Evolutionary conservation across 2,113 vertebrate genomes (phyloP).

Genomic region (Piaya cayana): DNA sequence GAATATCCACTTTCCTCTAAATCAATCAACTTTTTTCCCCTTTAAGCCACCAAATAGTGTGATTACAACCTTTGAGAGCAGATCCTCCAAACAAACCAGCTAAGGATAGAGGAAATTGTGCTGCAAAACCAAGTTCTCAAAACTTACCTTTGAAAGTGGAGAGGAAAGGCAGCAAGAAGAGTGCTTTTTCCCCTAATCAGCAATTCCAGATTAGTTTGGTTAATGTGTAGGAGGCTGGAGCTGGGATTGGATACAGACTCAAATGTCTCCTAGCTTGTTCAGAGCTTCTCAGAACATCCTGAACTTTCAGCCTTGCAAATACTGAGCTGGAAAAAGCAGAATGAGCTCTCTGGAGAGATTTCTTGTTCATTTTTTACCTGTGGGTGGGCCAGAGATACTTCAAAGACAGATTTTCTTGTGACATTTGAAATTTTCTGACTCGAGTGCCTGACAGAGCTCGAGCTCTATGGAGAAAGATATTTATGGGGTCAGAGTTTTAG

Average conservation of each 20-base stretch:
- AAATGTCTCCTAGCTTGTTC: constrained; percentile 37
- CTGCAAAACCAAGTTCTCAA: background rate
- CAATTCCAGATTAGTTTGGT: background rate
- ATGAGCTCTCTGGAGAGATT: background rate
- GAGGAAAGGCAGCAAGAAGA: background rate
- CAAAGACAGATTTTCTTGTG: constrained; percentile 17
- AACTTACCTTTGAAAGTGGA: background rate
- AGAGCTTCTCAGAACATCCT: constrained; percentile 41
- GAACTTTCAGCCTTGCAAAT: constrained; percentile 31
- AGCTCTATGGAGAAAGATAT: background rate
- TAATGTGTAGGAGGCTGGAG: background rate
- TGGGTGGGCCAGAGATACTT: constrained; percentile 38
- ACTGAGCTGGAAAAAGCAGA: background rate
- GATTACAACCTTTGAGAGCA: background rate
- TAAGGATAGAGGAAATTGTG: background rate
- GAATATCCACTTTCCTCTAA: background rate
- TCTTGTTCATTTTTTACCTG: constrained; percentile 34
- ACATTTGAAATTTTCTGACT: constrained; percentile 33
- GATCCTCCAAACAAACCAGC: background rate
- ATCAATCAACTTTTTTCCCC: background rate
- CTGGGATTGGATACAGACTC: background rate
- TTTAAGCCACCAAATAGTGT: background rate
- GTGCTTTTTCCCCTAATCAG: background rate
- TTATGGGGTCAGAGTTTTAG: constrained; percentile 20
- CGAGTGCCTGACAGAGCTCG: background rate